These are phyloP conservation scores for Limnothrissa miodon DNA, from an alignment of 2,113 vertebrate genomes.

Conservation along the genomic window DNA sequence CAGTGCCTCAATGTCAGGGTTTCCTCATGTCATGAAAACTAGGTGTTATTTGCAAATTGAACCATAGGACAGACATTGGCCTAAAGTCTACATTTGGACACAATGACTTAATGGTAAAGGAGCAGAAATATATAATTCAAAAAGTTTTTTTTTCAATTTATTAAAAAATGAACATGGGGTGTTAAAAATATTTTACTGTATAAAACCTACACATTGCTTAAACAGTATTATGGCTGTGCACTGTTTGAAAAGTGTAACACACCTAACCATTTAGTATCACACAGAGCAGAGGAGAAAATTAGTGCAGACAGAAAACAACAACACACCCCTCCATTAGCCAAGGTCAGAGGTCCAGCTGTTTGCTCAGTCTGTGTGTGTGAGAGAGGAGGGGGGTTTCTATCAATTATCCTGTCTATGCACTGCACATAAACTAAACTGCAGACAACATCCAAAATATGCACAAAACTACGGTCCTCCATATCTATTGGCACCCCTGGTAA, in stretches of 20 bases:
- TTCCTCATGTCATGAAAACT: background rate
- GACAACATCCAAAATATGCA: background rate
- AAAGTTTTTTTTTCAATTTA: background rate
- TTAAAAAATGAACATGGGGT: background rate
- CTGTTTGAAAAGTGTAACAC: background rate
- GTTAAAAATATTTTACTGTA: background rate
- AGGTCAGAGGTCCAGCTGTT: background rate
- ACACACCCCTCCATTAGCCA: constrained; percentile 30
- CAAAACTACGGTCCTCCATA: background rate
- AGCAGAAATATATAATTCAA: background rate
- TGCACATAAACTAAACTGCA: background rate
- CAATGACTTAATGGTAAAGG: background rate
- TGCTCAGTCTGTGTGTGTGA: background rate
- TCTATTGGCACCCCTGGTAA: no score
- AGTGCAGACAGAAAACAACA: constrained; percentile 11
- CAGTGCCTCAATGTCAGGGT: background rate
- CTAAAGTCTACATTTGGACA: background rate
- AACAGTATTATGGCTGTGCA: no score
- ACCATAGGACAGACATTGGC: background rate
- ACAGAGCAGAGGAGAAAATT: constrained; percentile 26
- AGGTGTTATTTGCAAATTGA: background rate
- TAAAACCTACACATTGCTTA: background rate
- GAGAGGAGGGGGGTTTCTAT: background rate
- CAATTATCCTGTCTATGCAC: background rate
- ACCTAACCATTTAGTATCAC: constrained; percentile 16